These are phyloP conservation scores for Penaeus indicus DNA, from an alignment of 1,140 invertebrate species.

Conservation along the genomic window DNA sequence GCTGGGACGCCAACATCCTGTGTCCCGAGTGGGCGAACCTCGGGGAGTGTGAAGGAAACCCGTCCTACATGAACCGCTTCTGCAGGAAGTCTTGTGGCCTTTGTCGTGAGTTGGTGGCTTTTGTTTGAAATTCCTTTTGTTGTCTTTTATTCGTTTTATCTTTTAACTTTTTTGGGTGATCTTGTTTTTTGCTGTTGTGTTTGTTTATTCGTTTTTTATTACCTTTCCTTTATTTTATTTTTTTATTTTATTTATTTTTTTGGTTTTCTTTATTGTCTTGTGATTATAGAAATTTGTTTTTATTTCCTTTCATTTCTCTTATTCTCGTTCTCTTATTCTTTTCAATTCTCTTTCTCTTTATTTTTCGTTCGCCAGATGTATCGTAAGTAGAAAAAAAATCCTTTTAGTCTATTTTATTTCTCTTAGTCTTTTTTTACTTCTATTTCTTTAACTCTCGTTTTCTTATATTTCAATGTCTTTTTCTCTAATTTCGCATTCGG, in stretches of 20 bases:
- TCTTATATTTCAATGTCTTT: background rate
- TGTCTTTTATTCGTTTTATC: background rate
- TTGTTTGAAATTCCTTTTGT: background rate
- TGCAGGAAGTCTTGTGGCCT: slow-evolving; percentile 63
- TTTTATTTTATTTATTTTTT: background rate
- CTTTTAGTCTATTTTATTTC: background rate
- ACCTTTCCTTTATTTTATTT: background rate
- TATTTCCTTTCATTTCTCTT: background rate
- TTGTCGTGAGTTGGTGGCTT: slow-evolving; percentile 26
- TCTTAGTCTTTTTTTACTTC: background rate
- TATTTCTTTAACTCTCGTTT: background rate
- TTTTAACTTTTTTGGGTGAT: too few species aligned
- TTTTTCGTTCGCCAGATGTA: background rate
- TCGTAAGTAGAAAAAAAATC: background rate
- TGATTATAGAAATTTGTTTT: too few species aligned
- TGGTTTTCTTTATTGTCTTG: too few species aligned
- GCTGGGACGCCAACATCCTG: slow-evolving; percentile 66
- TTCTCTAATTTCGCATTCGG: background rate
- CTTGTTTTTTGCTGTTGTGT: background rate
- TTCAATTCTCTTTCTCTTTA: background rate
- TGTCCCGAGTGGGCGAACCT: slow-evolving; percentile 67
- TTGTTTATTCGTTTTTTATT: background rate
- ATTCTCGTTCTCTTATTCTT: too few species aligned
- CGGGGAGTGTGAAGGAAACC: slow-evolving; percentile 68
- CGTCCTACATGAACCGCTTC: slow-evolving; percentile 67